phyloP scores from a whole-genome alignment of 2,888 invertebrate genomes.

The Orthonevra nobilis region DNA sequence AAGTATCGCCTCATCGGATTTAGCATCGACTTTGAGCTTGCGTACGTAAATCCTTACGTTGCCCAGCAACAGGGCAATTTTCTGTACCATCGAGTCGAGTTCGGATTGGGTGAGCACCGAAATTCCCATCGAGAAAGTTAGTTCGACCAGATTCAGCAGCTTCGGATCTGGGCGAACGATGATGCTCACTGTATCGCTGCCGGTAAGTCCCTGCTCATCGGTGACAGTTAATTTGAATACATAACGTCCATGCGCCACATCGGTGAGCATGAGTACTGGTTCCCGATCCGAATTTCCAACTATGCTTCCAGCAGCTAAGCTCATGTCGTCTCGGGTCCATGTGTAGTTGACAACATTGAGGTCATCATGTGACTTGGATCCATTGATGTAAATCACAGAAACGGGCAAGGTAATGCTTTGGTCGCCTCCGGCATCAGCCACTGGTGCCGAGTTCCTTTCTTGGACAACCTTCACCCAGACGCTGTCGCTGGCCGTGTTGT shows the following conservation, averaged over 20 bases:
- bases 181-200: conserved; percentile 91
- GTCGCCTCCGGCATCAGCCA: conserved; percentile 94
- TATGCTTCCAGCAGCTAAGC: conserved; percentile 91
- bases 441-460: conserved; percentile 93
- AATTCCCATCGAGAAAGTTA: conserved; percentile 89
- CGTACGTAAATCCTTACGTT: conserved; percentile 84
- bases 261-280: conserved; percentile 90
- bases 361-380: conserved; percentile 92
- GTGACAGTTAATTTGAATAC: conserved; percentile 93
- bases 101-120: conserved; percentile 84
- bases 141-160: conserved; percentile 88
- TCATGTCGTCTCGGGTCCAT: conserved; percentile 89
- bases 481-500: conserved; percentile 87
- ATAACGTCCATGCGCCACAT: conserved; percentile 92
- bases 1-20: conserved; percentile 84
- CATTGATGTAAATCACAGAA: conserved; percentile 89
- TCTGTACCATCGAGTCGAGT: conserved; percentile 86
- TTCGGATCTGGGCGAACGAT: conserved; percentile 90
- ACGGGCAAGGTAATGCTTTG: conserved; percentile 88
- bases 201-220: conserved; percentile 93
- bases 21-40: conserved; percentile 82
- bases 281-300: conserved; percentile 88
- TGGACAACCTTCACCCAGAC: conserved; percentile 90
- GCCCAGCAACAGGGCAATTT: conserved; percentile 89
- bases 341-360: conserved; percentile 90